phyloP scores from a whole-genome alignment of 1,140 invertebrate species.

The Drosophila suzukii region DNA sequence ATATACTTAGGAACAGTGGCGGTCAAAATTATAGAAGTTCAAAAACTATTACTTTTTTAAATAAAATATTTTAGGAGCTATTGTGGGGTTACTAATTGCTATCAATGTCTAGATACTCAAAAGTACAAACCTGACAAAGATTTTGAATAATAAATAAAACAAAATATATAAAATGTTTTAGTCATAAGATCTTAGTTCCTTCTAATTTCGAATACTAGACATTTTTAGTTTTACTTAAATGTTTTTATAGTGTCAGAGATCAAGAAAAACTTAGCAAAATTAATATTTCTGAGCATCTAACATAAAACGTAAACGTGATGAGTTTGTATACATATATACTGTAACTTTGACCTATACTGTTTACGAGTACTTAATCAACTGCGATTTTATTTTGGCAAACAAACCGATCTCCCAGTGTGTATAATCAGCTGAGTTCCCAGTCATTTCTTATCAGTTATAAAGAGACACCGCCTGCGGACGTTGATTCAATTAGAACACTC shows the following conservation, averaged over 20 bases:
- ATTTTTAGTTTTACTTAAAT: neutral
- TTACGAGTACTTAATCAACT: conserved; percentile 11
- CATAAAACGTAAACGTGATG: neutral
- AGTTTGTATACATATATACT: neutral
- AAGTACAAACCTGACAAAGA: too few species aligned
- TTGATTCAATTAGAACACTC: neutral
- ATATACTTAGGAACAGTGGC: neutral
- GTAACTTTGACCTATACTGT: conserved; percentile 13
- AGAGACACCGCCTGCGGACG: conserved; percentile 21
- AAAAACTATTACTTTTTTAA: neutral
- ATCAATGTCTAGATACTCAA: too few species aligned
- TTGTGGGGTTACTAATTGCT: too few species aligned
- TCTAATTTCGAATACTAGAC: too few species aligned
- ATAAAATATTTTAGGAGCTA: too few species aligned
- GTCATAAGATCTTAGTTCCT: too few species aligned
- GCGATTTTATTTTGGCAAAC: conserved; percentile 20
- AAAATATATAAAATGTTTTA: too few species aligned
- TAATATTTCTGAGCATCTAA: neutral
- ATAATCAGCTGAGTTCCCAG: conserved; percentile 18
- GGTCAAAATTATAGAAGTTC: neutral
- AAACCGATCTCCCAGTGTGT: conserved; percentile 4
- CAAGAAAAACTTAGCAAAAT: neutral
- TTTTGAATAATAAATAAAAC: too few species aligned
- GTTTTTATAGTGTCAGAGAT: neutral
- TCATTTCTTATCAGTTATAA: conserved; percentile 42